Conservation (phyloP, 2,888 invertebrate genomes). For the Cataglyphis cursor region DNA sequence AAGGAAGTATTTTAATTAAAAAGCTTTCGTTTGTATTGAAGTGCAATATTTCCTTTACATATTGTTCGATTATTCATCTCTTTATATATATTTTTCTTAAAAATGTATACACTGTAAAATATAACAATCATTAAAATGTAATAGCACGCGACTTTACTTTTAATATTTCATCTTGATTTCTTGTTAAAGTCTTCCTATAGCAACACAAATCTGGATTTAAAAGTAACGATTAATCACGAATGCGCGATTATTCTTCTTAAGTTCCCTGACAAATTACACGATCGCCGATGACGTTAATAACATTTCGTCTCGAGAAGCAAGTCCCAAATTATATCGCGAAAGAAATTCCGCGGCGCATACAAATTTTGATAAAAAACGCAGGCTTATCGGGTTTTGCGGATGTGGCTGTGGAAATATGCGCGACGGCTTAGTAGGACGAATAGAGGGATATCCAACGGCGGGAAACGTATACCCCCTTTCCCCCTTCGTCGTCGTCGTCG, state of each 20-base stretch:
- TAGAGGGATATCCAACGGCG: constrained; percentile 67
- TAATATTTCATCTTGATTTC: background rate
- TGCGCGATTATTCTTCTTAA: background rate
- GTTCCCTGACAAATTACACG: background rate
- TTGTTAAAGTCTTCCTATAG: background rate
- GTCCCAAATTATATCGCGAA: constrained; percentile 30
- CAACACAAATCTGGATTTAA: background rate
- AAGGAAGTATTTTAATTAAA: constrained; percentile 50
- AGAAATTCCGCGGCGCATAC: constrained; percentile 37
- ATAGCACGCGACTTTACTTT: background rate
- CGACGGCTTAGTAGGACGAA: constrained; percentile 74
- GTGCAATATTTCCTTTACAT: constrained; percentile 16
- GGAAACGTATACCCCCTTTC: constrained; percentile 65
- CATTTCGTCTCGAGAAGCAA: background rate
- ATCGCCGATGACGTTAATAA: constrained; percentile 12
- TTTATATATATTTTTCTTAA: background rate
- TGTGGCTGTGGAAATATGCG: constrained; percentile 69
- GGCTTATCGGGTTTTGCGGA: constrained; percentile 67
- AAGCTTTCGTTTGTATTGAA: constrained; percentile 9
- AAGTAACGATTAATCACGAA: background rate
- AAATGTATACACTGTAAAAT: background rate
- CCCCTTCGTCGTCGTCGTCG: constrained; percentile 47
- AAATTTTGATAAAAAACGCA: constrained; percentile 69
- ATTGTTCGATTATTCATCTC: background rate
- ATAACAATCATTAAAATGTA: background rate